phyloP scores from a whole-genome alignment of 2,888 invertebrate species.

The Andricus quercusramuli region DNA sequence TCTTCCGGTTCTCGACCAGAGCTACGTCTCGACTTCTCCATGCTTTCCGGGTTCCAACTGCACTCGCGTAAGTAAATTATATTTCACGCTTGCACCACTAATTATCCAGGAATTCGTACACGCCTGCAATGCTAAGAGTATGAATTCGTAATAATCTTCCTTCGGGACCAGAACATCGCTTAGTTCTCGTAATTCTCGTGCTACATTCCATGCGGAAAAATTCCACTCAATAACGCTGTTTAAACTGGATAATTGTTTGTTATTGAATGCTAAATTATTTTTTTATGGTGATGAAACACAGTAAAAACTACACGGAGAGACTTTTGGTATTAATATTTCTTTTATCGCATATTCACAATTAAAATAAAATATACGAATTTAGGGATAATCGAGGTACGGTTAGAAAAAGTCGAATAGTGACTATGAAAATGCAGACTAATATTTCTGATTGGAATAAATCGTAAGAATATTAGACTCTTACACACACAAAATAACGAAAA shows the following conservation, averaged over 20 bases:
- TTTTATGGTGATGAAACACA: too few species aligned
- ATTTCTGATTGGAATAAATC: too few species aligned
- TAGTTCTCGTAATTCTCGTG: not conserved
- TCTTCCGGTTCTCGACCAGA: constrained; percentile 45
- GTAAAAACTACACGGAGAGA: too few species aligned
- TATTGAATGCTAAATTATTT: not conserved
- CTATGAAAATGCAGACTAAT: too few species aligned
- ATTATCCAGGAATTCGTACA: constrained; percentile 14
- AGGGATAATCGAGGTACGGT: too few species aligned
- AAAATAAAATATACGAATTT: too few species aligned
- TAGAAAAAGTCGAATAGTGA: too few species aligned
- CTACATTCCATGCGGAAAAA: not conserved
- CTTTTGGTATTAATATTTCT: too few species aligned
- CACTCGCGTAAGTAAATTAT: constrained; percentile 1
- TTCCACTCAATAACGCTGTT: not conserved
- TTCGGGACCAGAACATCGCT: not conserved
- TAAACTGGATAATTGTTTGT: not conserved
- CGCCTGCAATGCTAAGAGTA: constrained; percentile 1
- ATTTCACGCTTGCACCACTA: constrained; percentile 8
- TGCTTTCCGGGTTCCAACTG: not conserved
- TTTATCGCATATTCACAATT: too few species aligned
- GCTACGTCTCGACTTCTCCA: not conserved
- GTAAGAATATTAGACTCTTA: too few species aligned
- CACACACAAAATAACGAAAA: too few species aligned
- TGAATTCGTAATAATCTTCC: constrained; percentile 1